phyloP scores from a whole-genome alignment of 2,888 invertebrate species.

The Tetragnatha montana region DNA sequence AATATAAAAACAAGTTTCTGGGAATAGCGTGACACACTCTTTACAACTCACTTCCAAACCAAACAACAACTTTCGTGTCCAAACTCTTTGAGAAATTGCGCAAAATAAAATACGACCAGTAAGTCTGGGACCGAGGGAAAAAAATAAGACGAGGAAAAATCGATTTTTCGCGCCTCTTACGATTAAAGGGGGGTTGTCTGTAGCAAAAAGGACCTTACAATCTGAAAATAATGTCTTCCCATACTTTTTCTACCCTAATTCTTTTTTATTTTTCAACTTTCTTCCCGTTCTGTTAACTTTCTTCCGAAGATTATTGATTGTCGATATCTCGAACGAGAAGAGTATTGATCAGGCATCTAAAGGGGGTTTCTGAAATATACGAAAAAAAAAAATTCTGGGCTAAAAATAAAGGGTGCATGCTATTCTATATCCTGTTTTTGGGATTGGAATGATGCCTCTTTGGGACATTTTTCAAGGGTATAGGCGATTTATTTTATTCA shows the following conservation, averaged over 20 bases:
- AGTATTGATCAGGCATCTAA: constrained; percentile 54
- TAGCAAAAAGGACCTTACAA: constrained; percentile 55
- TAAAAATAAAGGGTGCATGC: constrained; percentile 38
- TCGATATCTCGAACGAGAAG: constrained; percentile 54
- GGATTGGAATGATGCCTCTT: constrained; percentile 34
- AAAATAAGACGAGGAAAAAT: constrained; percentile 51
- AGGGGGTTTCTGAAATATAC: background rate
- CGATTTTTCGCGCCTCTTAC: constrained; percentile 58
- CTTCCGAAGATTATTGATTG: constrained; percentile 57
- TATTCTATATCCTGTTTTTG: constrained; percentile 51
- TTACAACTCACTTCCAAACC: constrained; percentile 41
- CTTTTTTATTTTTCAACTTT: constrained; percentile 40
- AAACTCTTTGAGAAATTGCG: constrained; percentile 44
- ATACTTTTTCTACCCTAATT: constrained; percentile 29
- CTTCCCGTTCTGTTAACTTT: constrained; percentile 49
- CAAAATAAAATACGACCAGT: constrained; percentile 43
- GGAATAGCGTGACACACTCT: constrained; percentile 44
- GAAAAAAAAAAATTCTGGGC: constrained; percentile 21
- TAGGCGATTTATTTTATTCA: constrained; percentile 15
- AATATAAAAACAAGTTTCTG: constrained; percentile 19
- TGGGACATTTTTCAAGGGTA: constrained; percentile 30
- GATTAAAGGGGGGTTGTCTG: constrained; percentile 34
- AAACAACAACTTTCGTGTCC: constrained; percentile 41
- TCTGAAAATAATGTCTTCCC: constrained; percentile 64
- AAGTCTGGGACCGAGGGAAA: constrained; percentile 13